Base-by-base conservation (phyloP, 2,888 invertebrate genomes). In the Lasioglossum morio region DNA sequence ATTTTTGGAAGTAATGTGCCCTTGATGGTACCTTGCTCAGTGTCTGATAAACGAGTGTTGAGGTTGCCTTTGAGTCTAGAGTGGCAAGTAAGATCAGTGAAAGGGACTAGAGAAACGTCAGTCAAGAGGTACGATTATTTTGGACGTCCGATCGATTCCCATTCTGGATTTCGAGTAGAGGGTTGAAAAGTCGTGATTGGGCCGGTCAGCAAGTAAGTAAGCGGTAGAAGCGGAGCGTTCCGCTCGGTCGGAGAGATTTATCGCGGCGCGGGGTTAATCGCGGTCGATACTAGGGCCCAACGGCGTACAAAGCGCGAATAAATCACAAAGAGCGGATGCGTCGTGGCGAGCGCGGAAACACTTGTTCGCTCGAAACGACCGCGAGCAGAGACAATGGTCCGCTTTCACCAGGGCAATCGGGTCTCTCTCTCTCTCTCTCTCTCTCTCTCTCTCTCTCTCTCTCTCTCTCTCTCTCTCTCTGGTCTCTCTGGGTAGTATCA, bases 361-460 rank as follows among this genome's bases (percentile, higher is more conserved):
- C 86, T 86, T 86, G 86, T 86, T 73, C 81, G 75, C 14, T 81
- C 57, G 60, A 85, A 81, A 85, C 81, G 70, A 80, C 60, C 72
- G 74, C 70, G 77, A 72, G 57, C 66, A 63, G 76, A 79, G 82
- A 88, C 87, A 88, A 88, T 88, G 87, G 87, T 76, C 74, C 72
- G 87, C 87, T 88, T 87, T 88, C 87, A 82, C 87, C 82, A 46
- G 14, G 34, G 75, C 77, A 81, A 84, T 84, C 87, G 78, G 72
- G 77, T 43, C 34, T 37, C 73, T 27, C 34, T 34, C 34, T 34
- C 30, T 43, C 46, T 37, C 73, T 27, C 48, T 19, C 19, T 48
- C 48, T 48, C 48, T 19, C 48, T 19, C 30, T 43, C 46, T 37
- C 73, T 27, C 48, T 19, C 19, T 48, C 48, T 48, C 48, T 19